Evolutionary conservation across 1,140 invertebrate genomes (phyloP).

Genomic region (Drosophila serrata): DNA sequence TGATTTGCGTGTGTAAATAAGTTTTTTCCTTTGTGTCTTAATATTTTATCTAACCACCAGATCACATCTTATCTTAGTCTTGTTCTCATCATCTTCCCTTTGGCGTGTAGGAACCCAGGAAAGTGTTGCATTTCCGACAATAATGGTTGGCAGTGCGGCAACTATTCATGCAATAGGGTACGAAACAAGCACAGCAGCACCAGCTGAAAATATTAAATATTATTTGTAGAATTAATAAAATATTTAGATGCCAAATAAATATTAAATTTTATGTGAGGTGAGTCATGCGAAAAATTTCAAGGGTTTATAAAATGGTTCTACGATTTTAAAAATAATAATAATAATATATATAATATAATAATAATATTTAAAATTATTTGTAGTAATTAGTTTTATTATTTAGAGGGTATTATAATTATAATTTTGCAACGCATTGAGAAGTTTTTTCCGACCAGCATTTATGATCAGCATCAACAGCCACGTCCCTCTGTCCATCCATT

Average conservation of each 20-base stretch:
- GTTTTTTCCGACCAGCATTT: no score
- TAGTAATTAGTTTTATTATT: no score
- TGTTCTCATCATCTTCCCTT: constrained; percentile 49
- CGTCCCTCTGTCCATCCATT: no score
- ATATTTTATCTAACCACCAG: constrained; percentile 3
- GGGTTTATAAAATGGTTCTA: not conserved
- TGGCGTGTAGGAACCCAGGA: constrained; percentile 87
- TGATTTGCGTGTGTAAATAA: constrained; percentile 16
- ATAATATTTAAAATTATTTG: no score
- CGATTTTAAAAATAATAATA: not conserved
- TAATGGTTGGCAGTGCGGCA: constrained; percentile 89
- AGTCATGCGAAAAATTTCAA: not conserved
- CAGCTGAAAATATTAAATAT: constrained; percentile 42
- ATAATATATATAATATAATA: no score
- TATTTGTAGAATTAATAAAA: not conserved
- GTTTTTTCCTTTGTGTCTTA: constrained; percentile 18
- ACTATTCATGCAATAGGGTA: constrained; percentile 89
- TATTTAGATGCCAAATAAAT: not conserved
- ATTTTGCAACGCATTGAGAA: no score
- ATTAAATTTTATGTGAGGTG: not conserved
- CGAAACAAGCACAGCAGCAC: constrained; percentile 87
- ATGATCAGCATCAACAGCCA: no score
- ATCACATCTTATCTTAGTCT: constrained; percentile 44
- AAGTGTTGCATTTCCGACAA: constrained; percentile 89
- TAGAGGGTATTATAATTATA: no score